Evolutionary conservation across 2,797 vertebrate genomes (phyloP), one percentile per base, ranked within the genome.

Genomic region (Cygnus olor): DNA sequence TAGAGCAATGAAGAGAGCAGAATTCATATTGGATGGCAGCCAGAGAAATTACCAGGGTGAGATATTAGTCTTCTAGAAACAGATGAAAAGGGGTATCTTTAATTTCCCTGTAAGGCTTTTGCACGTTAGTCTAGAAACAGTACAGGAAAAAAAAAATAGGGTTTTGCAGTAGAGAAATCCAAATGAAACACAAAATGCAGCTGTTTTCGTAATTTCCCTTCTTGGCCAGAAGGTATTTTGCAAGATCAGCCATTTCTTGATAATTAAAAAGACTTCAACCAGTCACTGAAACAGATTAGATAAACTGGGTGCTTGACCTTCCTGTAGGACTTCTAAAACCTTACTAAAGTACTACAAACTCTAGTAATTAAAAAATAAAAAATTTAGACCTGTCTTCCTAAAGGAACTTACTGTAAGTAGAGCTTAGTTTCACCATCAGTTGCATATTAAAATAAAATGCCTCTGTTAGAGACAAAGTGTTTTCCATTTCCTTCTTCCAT

Each of bases 371-470:
- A 49, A 14, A 49, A 49, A 49, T 49, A 24, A 49, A 49, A 49
- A 49, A 49, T 24, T 65, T 28, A 72, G 51, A 53, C 54, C 12
- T 76, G 32, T 44, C 69, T 85, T 93, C 63, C 51, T 81, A 92
- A 79, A 79, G 24, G 36, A 89, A 60, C 30, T 73, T 58, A 51
- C 7, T 53, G 14, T 78, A 94, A 63, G 45, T 70, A 84, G 17
- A 93, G 73, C 20, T 93, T 80, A 93, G n/a, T n/a, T 92, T 91
- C 85, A 77, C 72, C 76, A 93, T 42, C 38, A 90, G 65, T 22
- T 88, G 27, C 51, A 76, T 82, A 94, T 92, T 89, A 89, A 93
- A 90, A 93, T 49, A 90, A 95, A 93, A 83, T 68, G 61, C 66
- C 72, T 91, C 60, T 40, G 18, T 65, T 71, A n/a, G 25, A 90